Conservation (phyloP, 2,113 vertebrate genomes). For the Mixornis gularis region DNA sequence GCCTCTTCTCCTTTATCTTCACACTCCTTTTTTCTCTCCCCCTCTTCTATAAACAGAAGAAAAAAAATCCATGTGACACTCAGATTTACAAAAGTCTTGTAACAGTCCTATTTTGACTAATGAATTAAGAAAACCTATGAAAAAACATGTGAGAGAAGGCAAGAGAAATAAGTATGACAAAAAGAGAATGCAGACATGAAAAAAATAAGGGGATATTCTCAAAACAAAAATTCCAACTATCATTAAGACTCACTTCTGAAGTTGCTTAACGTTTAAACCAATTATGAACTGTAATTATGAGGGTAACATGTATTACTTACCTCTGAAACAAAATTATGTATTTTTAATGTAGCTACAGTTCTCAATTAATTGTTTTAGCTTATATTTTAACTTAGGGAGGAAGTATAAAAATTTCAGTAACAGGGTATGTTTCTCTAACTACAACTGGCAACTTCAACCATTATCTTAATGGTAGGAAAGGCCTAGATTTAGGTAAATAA, state of each 20-base stretch:
- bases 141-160: neutral
- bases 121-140: neutral
- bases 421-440: neutral
- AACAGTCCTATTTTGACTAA: neutral
- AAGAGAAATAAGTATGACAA: neutral
- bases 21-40: neutral
- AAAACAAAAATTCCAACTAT: neutral
- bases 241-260: neutral
- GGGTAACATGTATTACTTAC: neutral
- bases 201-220: neutral
- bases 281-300: neutral
- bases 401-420: neutral
- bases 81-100: neutral
- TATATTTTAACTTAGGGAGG: neutral
- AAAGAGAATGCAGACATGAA: neutral
- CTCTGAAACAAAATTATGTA: neutral
- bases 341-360: neutral
- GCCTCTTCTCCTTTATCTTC: constrained; percentile 44
- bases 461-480: neutral
- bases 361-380: neutral
- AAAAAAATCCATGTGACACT: neutral
- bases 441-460: neutral
- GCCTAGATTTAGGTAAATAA: neutral
- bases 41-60: constrained; percentile 47
- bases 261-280: neutral